These are phyloP conservation scores for Nysson spinosus DNA, from an alignment of 2,888 invertebrate species.

Conservation along the genomic window DNA sequence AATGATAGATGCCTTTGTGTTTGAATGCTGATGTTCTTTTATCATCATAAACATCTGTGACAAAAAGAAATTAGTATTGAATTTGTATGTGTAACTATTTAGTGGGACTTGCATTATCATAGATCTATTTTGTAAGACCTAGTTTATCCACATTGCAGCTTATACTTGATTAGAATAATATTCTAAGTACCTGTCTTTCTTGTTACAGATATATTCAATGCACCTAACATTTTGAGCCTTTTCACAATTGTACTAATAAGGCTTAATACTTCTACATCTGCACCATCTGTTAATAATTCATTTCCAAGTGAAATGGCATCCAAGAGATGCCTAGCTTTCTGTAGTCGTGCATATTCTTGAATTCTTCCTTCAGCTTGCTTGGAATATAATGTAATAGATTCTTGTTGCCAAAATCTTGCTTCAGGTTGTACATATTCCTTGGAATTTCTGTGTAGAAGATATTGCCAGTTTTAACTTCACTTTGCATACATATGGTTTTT, in stretches of 20 bases:
- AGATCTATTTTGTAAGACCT: neutral
- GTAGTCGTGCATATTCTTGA: constrained; percentile 68
- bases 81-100: too few relatives aligned
- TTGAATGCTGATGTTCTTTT: constrained; percentile 30
- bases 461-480: constrained; percentile 25
- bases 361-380: constrained; percentile 70
- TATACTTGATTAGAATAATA: neutral
- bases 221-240: constrained; percentile 79
- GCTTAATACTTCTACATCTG: constrained; percentile 85
- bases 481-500: too few relatives aligned
- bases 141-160: neutral
- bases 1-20: constrained; percentile 87
- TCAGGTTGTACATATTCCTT: constrained; percentile 26
- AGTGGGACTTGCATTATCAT: too few relatives aligned
- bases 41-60: constrained; percentile 38
- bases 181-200: constrained; percentile 1
- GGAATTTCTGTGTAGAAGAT: constrained; percentile 45
- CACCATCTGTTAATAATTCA: constrained; percentile 82
- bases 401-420: constrained; percentile 44
- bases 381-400: constrained; percentile 60
- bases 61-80: constrained; percentile 12
- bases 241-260: constrained; percentile 83
- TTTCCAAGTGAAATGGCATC: constrained; percentile 72
- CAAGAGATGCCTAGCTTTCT: constrained; percentile 67
- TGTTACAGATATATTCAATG: constrained; percentile 36